Evolutionary conservation across 2,797 vertebrate genomes (phyloP).

Genomic region (Labroides dimidiatus): DNA sequence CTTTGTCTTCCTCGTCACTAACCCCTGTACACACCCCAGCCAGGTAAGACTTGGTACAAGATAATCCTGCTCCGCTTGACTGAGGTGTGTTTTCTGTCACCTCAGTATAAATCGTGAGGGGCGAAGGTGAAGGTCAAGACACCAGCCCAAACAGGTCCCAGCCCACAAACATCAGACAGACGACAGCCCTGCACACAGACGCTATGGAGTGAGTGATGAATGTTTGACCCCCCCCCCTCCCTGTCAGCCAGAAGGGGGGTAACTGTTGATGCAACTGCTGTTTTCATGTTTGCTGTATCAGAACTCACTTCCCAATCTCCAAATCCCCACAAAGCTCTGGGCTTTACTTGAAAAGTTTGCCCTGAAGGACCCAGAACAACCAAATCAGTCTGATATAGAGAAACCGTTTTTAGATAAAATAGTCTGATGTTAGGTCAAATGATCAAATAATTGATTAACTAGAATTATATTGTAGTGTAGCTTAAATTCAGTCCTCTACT

Average conservation of each 20-base stretch:
- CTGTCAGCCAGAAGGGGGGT: constrained; percentile 21
- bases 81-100: constrained; percentile 84
- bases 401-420: neutral
- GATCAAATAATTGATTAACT: neutral
- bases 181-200: constrained; percentile 78
- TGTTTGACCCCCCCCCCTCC: constrained; percentile 46
- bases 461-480: neutral
- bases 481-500: neutral
- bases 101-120: constrained; percentile 82
- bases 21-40: constrained; percentile 46
- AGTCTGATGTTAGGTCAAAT: neutral
- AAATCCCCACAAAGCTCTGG: constrained; percentile 8
- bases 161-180: constrained; percentile 77
- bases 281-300: constrained; percentile 51
- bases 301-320: constrained; percentile 8
- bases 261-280: constrained; percentile 54
- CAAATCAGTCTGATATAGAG: neutral
- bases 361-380: neutral
- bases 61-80: constrained; percentile 78
- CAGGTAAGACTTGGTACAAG: constrained; percentile 72
- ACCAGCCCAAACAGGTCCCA: constrained; percentile 78
- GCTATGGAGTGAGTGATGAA: constrained; percentile 85
- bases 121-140: constrained; percentile 79
- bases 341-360: neutral
- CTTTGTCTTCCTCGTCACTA: constrained; percentile 29